Evolutionary conservation across 2,888 invertebrate genomes (phyloP).

Genomic region (Standfussiana lucernea): DNA sequence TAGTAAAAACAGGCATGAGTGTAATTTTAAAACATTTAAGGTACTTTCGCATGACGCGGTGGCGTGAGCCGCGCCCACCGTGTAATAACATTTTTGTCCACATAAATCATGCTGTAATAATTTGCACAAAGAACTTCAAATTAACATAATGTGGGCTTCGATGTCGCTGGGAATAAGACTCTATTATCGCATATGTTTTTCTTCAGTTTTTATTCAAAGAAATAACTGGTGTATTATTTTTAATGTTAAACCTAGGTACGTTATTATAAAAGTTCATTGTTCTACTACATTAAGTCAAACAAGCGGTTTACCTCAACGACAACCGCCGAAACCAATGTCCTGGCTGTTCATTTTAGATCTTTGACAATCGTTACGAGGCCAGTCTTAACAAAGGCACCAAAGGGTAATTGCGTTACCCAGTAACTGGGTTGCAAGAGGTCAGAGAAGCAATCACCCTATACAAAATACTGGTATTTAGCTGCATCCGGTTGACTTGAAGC

Average conservation of each 20-base stretch:
- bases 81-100: constrained; percentile 75
- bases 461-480: background rate
- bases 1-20: constrained; percentile 17
- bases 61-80: constrained; percentile 79
- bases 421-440: background rate
- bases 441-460: background rate
- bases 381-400: background rate
- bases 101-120: constrained; percentile 83
- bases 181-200: constrained; percentile 55
- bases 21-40: constrained; percentile 66
- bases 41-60: constrained; percentile 70
- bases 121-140: constrained; percentile 79
- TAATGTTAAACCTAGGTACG: background rate
- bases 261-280: background rate
- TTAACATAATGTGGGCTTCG: constrained; percentile 74
- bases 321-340: background rate
- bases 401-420: background rate
- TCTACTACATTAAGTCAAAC: background rate
- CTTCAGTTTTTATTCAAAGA: constrained; percentile 9
- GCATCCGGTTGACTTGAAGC: background rate
- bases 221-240: background rate
- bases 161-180: constrained; percentile 61
- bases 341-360: background rate
- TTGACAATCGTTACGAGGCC: background rate
- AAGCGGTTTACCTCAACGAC: background rate